Conservation (phyloP, 2,113 vertebrate species). For the Oryzias celebensis region DNA sequence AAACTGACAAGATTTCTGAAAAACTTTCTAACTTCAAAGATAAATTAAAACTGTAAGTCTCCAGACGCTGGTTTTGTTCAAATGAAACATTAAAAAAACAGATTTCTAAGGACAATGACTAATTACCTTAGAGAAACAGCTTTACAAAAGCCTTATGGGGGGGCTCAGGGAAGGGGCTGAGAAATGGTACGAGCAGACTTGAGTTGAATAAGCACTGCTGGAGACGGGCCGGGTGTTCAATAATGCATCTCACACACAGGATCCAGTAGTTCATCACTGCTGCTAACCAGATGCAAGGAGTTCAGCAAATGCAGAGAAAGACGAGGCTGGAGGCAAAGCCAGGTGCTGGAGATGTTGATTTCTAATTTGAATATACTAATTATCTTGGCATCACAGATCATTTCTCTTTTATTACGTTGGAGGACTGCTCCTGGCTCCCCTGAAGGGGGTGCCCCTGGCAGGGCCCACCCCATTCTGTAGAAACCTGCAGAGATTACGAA, state of each 20-base stretch:
- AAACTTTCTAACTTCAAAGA: slow-evolving; percentile 7
- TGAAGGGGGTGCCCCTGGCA: slow-evolving; percentile 12
- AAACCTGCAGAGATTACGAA: slow-evolving; percentile 67
- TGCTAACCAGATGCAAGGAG: slow-evolving; percentile 26
- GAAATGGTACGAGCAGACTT: slow-evolving; percentile 16
- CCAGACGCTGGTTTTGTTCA: slow-evolving; percentile 20
- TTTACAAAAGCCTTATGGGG: slow-evolving; percentile 17
- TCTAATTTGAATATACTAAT: slow-evolving; percentile 3
- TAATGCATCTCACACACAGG: slow-evolving; percentile 36
- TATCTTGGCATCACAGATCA: background rate
- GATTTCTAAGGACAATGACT: slow-evolving; percentile 33
- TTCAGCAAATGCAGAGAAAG: background rate
- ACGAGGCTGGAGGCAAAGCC: slow-evolving; percentile 26
- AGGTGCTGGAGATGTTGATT: slow-evolving; percentile 37
- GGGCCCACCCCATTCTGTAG: slow-evolving; percentile 3
- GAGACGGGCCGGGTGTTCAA: slow-evolving; percentile 34
- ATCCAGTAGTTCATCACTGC: slow-evolving; percentile 24
- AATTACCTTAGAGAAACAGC: slow-evolving; percentile 40
- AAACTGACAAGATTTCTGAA: slow-evolving; percentile 11
- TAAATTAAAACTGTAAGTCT: slow-evolving; percentile 28
- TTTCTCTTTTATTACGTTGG: slow-evolving; percentile 10
- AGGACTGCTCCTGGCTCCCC: background rate
- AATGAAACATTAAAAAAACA: slow-evolving; percentile 2
- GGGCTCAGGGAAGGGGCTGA: slow-evolving; percentile 2
- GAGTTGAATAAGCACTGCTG: slow-evolving; percentile 22